Evolutionary conservation across 2,113 vertebrate species (phyloP).

Genomic region (Sisor rabdophorus): DNA sequence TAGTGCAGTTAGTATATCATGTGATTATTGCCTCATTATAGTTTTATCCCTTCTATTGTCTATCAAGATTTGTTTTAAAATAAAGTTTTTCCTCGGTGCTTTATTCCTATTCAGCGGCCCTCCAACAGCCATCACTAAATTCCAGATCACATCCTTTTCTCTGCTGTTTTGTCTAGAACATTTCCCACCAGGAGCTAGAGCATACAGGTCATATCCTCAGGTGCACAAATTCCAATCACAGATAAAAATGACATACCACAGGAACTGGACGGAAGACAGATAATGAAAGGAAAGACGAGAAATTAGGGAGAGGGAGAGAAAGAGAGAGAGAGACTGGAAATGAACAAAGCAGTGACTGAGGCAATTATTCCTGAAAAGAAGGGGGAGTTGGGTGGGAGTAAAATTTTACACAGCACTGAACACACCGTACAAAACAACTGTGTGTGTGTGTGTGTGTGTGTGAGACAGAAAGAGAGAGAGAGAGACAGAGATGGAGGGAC

Average conservation of each 20-base stretch:
- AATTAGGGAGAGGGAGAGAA: background rate
- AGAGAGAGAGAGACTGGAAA: slow-evolving; percentile 20
- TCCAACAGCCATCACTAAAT: background rate
- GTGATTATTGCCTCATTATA: too few species aligned
- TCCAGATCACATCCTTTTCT: background rate
- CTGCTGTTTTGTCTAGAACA: background rate
- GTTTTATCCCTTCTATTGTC: too few species aligned
- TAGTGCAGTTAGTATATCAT: too few species aligned
- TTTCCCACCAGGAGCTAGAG: background rate
- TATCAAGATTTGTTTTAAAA: too few species aligned
- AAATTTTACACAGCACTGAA: slow-evolving; percentile 21
- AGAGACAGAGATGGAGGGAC: slow-evolving; percentile 15
- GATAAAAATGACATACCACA: slow-evolving; percentile 1
- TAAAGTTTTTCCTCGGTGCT: background rate
- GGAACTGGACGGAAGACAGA: background rate
- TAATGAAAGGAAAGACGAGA: background rate
- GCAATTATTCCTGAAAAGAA: slow-evolving; percentile 20
- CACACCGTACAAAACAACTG: background rate
- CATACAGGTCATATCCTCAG: slow-evolving; percentile 8
- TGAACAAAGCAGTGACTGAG: slow-evolving; percentile 7
- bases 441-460: slow-evolving; percentile 1
- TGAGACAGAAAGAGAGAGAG: slow-evolving; percentile 1
- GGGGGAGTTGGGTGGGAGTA: slow-evolving; percentile 12
- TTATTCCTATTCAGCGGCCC: background rate
- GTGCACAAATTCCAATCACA: slow-evolving; percentile 5